Percentiles rank a stretch among this genome's conserved stretches.
phyloP scores from a whole-genome alignment of 2,888 invertebrate species.

The Slavum lentiscoides region DNA sequence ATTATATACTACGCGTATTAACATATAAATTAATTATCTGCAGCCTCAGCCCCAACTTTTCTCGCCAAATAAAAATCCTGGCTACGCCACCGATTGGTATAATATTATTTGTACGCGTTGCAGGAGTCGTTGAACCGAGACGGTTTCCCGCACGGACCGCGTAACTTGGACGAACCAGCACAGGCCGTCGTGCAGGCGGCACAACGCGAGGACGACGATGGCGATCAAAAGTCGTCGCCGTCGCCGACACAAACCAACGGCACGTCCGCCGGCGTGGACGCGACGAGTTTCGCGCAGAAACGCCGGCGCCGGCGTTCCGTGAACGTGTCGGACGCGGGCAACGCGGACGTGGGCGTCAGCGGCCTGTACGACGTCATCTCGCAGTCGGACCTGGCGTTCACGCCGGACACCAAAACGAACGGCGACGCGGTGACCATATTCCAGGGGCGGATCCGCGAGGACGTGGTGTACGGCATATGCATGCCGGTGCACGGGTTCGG shows the following conservation, averaged over 20 bases:
- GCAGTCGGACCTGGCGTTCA: constrained; percentile 87
- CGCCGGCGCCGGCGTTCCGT: constrained; percentile 68
- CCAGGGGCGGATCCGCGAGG: constrained; percentile 83
- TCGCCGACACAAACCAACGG: background rate
- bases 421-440: constrained; percentile 76
- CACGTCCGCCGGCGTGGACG: constrained; percentile 32
- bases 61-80: no score
- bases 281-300: constrained; percentile 48
- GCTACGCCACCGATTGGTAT: no score
- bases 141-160: constrained; percentile 78
- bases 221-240: constrained; percentile 62
- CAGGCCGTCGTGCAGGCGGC: background rate
- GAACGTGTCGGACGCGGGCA: constrained; percentile 72
- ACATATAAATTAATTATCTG: no score
- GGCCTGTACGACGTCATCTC: constrained; percentile 89
- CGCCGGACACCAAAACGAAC: constrained; percentile 77
- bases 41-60: no score
- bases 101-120: background rate
- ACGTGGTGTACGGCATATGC: constrained; percentile 87
- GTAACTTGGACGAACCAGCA: constrained; percentile 61
- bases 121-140: constrained; percentile 59
- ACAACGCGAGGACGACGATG: constrained; percentile 59
- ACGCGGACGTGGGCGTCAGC: constrained; percentile 86
- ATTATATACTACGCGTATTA: no score
- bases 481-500: constrained; percentile 89